Evolutionary conservation across 1,140 invertebrate species (phyloP), one percentile per base, ranked within the genome.

Genomic region (Xylocopa sonorina): DNA sequence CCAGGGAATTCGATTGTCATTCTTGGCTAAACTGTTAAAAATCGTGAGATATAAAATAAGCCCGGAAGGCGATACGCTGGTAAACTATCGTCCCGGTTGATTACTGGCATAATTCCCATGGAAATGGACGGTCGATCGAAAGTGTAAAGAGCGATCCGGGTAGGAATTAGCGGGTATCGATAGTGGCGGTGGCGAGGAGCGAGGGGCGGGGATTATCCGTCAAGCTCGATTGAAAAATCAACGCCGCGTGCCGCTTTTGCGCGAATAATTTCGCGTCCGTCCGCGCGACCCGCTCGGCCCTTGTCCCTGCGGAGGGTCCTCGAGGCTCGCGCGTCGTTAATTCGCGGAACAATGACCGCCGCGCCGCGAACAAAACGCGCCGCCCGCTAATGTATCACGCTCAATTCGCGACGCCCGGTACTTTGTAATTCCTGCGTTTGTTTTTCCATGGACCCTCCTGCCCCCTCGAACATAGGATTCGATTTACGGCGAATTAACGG

Each of bases 361-460:
- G 21, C 32, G 27, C 32, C 58, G 16, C 48, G 41, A 34, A 41
- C 64, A 57, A 66, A 66, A 66, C 41, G 38, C n/a, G 4, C 34
- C 14, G n/a, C 29, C 38, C 53, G 53, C 41, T 60, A 71, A 71
- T 71, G 75, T 68, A 78, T 71, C 75, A 60, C 55, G 55, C 43
- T 62, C 50, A 18, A 60, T n/a, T 51, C 43, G 51, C 41, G 51
- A 68, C 34, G 64, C n/a, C 21, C 46, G 55, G 55, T 71, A 71
- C 66, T 78, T 78, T 78, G 75, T 78, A 78, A 78, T 71, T 71
- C 50, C 75, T 51, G 55, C 46, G 55, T 71, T 77, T 77, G 75
- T 71, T 78, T 58, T 78, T 78, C 55, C 34, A 27, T 24, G 34
- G 10, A 10, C 27, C n/a, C 41, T 29, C 7, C 0, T 6, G n/a